These are phyloP conservation scores for Desmodus rotundus DNA, from an alignment of 2,113 vertebrate genomes.

Conservation along the genomic window DNA sequence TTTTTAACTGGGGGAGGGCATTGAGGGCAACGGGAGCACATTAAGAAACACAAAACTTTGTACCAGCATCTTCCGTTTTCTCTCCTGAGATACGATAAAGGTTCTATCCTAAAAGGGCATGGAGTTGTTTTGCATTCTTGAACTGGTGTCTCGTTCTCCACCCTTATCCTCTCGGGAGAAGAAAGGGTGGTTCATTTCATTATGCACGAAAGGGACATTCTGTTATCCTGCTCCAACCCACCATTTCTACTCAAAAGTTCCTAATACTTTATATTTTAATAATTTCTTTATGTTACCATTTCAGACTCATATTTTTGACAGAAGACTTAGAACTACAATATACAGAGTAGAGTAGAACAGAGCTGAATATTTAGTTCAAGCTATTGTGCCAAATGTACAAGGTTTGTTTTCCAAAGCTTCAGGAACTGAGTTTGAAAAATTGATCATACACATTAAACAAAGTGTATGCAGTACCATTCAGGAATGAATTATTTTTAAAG, in stretches of 20 bases:
- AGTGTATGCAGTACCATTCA: neutral
- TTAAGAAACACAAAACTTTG: neutral
- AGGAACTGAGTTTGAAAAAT: constrained; percentile 14
- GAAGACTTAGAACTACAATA: neutral
- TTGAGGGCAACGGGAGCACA: neutral
- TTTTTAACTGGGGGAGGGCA: neutral
- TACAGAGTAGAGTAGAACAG: neutral
- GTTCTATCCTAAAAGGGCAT: neutral
- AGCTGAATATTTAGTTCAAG: constrained; percentile 3
- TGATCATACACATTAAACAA: neutral
- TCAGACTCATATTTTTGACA: neutral
- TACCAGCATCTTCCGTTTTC: neutral
- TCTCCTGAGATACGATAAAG: neutral
- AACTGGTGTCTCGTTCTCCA: neutral
- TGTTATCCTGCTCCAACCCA: neutral
- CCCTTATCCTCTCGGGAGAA: neutral
- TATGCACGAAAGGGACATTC: neutral
- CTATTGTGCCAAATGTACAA: neutral
- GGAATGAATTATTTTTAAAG: neutral
- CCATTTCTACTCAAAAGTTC: neutral
- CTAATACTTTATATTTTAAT: neutral
- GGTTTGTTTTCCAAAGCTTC: neutral
- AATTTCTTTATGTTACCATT: neutral
- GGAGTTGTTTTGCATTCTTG: neutral
- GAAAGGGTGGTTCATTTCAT: neutral